Base-by-base conservation (phyloP, 2,113 vertebrate species). In the Phocoena sinus region DNA sequence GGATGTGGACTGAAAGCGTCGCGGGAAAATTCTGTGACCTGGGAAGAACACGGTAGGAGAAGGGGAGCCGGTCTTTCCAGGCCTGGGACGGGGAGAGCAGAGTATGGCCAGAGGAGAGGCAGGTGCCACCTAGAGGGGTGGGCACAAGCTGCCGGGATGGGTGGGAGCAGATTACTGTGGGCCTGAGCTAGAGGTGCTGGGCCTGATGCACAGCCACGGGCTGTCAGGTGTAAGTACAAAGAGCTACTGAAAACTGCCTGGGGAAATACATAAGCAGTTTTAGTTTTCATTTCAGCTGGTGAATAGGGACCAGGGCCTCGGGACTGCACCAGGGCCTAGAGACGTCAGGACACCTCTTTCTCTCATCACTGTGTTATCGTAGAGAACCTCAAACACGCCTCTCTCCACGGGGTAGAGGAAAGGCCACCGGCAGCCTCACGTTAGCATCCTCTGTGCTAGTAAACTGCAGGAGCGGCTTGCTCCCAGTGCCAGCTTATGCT, bases 381-480 rank as follows among this genome's bases (percentile, higher is more conserved):
- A 38, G 58, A 44, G 76, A 67, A 73, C 36, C 26, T 81, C 13
- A 25, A 38, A 62, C 0, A 11, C 2, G 17, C 8, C 41, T 67
- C 41, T 70, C 38, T 82, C 63, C 20, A 0, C 1, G 20, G 18
- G 31, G 25, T 1, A 9, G 60, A 47, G 81, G n/a, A 28, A 84
- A 71, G 26, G 85, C 60, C 31, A 23, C 2, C 41, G 0, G 25
- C 84, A 62, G 85, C 44, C 17, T 36, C 33, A 2, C 2, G 14
- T 2, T 3, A 1, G 44, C 7, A 14, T 41, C 12, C 70, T 33
- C n/a, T 14, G 18, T 4, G 36, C 50, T 36, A 21, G 58, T 3
- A 1, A 1, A 6, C 14, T 11, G 3, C 1, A 6, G 25, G 26
- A 31, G 70, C 13, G 4, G 4, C 20, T 26, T 21, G 33, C 23